Evolutionary conservation across 2,888 invertebrate species (phyloP).

Genomic region (Alcis repandata): DNA sequence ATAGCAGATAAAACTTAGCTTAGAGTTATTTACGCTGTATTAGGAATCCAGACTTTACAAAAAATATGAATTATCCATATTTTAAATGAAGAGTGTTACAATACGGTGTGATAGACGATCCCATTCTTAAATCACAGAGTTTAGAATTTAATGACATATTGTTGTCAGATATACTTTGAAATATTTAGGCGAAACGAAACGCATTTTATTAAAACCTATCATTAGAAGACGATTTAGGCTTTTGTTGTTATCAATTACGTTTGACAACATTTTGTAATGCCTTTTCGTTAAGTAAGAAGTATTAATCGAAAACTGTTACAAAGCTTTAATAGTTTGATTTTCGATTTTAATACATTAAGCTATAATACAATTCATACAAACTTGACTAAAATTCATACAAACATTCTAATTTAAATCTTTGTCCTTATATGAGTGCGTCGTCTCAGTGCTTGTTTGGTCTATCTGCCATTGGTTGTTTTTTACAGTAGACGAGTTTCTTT

Average conservation of each 20-base stretch:
- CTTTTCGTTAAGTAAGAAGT: constrained; percentile 54
- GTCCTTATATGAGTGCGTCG: no score
- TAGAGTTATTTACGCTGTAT: no score
- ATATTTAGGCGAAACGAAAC: constrained; percentile 71
- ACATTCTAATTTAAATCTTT: no score
- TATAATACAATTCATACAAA: no score
- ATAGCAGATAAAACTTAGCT: no score
- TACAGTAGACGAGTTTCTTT: no score
- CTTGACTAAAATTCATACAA: no score
- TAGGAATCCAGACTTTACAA: no score
- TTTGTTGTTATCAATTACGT: constrained; percentile 73
- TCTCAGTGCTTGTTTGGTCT: no score
- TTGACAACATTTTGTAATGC: constrained; percentile 72
- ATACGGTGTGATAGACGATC: constrained; percentile 60
- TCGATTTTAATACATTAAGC: no score
- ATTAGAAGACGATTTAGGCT: constrained; percentile 74
- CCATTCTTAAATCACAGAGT: constrained; percentile 61
- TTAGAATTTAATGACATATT: constrained; percentile 76
- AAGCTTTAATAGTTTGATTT: background rate
- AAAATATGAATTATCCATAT: background rate
- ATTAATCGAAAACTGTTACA: background rate
- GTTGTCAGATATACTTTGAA: constrained; percentile 68
- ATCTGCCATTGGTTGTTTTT: no score
- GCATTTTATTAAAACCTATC: constrained; percentile 71
- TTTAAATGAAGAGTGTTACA: constrained; percentile 46